Conservation (phyloP, 2,113 vertebrate genomes). For the Casuarius casuarius region DNA sequence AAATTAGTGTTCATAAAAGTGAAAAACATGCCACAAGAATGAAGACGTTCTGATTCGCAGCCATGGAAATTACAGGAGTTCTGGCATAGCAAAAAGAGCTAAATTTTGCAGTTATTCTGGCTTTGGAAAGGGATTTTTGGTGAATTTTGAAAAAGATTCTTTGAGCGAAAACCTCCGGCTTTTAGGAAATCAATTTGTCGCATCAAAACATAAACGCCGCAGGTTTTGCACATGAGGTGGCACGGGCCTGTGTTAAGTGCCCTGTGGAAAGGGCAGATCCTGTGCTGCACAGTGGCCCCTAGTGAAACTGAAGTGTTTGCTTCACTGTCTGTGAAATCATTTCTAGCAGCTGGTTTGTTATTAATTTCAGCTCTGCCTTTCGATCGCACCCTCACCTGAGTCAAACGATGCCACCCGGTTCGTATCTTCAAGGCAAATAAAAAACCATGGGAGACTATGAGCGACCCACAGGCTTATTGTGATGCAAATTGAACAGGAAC, state of each 20-base stretch:
- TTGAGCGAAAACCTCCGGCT: not conserved
- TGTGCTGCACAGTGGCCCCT: constrained; percentile 61
- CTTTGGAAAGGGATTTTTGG: not conserved
- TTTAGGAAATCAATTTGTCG: not conserved
- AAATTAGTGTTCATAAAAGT: constrained; percentile 69
- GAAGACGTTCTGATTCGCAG: constrained; percentile 60
- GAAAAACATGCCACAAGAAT: constrained; percentile 66
- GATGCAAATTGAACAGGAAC: not conserved
- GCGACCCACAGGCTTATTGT: not conserved
- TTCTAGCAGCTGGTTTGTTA: constrained; percentile 46
- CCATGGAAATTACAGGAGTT: constrained; percentile 49
- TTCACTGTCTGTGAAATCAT: not conserved
- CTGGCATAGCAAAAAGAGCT: not conserved
- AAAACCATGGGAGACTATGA: not conserved
- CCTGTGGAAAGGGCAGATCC: not conserved
- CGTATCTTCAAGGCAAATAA: not conserved
- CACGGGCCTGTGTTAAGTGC: not conserved
- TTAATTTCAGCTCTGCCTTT: constrained; percentile 39
- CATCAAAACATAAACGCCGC: not conserved
- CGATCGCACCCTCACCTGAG: not conserved
- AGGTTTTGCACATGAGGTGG: not conserved
- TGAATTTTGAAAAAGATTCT: not conserved
- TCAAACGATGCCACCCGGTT: not conserved
- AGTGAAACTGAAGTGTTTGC: constrained; percentile 40
- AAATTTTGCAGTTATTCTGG: not conserved